phyloP scores from a whole-genome alignment of 2,888 invertebrate genomes.

The Lingula anatina region DNA sequence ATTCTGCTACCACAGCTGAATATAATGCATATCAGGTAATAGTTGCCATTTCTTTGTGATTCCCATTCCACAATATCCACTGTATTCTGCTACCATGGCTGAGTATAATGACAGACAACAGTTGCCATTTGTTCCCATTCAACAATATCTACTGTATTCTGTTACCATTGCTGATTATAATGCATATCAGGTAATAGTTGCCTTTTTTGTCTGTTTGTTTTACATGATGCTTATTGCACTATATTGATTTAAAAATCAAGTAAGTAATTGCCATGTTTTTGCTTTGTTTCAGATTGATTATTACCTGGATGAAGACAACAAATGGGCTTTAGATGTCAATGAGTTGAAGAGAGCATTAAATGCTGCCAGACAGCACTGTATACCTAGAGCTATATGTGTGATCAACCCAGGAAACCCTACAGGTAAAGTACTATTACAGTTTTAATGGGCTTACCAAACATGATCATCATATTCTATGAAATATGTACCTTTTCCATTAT shows the following conservation, averaged over 20 bases:
- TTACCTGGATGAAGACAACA: constrained; percentile 80
- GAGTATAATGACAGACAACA: too few species aligned
- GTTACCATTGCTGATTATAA: too few species aligned
- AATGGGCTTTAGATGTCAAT: constrained; percentile 75
- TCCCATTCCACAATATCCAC: constrained; percentile 97
- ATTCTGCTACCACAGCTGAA: constrained; percentile 91
- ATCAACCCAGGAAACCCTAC: constrained; percentile 99
- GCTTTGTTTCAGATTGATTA: constrained; percentile 66
- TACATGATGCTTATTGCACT: too few species aligned
- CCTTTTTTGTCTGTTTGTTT: too few species aligned
- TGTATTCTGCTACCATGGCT: constrained; percentile 91
- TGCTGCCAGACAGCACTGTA: constrained; percentile 60
- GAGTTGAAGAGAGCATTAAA: constrained; percentile 75
- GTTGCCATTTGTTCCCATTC: too few species aligned
- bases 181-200: too few species aligned
- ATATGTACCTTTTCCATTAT: too few species aligned
- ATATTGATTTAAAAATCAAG: too few species aligned
- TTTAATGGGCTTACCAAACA: not conserved
- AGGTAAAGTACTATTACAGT: constrained; percentile 18
- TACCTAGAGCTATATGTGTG: constrained; percentile 81
- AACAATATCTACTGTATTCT: constrained; percentile 97
- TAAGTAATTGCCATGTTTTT: too few species aligned
- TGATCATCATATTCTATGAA: too few species aligned
- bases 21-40: constrained; percentile 75
- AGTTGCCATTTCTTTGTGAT: too few species aligned